Evolutionary conservation across 2,888 invertebrate species (phyloP).

Genomic region (Tuta absoluta): DNA sequence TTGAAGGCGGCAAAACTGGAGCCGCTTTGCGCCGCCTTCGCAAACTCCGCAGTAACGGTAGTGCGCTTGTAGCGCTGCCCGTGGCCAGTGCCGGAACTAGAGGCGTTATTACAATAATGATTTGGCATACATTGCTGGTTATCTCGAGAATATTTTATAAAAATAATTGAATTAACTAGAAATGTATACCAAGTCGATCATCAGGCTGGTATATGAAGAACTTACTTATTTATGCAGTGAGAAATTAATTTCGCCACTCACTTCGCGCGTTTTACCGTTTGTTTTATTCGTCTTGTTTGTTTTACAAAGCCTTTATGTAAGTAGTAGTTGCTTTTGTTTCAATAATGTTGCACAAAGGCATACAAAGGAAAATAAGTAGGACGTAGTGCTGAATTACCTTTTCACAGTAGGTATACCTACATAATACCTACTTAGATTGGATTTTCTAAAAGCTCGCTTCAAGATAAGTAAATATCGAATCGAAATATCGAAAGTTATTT

Average conservation of each 20-base stretch:
- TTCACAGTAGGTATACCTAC: no score
- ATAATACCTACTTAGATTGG: no score
- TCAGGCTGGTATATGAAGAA: no score
- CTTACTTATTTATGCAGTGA: background rate
- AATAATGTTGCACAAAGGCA: background rate
- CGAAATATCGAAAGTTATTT: no score
- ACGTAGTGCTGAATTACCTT: no score
- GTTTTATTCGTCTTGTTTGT: constrained; percentile 7
- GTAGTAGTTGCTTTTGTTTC: constrained; percentile 17
- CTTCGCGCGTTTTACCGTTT: constrained; percentile 16
- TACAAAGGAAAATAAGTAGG: background rate
- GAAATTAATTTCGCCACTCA: constrained; percentile 17
- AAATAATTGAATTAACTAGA: no score
- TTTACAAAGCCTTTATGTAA: constrained; percentile 9
- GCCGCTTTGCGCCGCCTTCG: constrained; percentile 43
- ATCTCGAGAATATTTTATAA: no score
- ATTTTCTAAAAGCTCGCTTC: no score
- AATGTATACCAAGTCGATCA: no score
- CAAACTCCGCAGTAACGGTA: constrained; percentile 50
- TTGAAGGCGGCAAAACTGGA: constrained; percentile 25
- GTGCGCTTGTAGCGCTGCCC: constrained; percentile 39
- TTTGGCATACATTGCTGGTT: no score
- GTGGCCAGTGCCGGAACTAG: constrained; percentile 32
- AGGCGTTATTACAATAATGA: no score
- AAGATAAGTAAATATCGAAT: no score